phyloP scores from a whole-genome alignment of 2,113 vertebrate species.

The Scomber japonicus region DNA sequence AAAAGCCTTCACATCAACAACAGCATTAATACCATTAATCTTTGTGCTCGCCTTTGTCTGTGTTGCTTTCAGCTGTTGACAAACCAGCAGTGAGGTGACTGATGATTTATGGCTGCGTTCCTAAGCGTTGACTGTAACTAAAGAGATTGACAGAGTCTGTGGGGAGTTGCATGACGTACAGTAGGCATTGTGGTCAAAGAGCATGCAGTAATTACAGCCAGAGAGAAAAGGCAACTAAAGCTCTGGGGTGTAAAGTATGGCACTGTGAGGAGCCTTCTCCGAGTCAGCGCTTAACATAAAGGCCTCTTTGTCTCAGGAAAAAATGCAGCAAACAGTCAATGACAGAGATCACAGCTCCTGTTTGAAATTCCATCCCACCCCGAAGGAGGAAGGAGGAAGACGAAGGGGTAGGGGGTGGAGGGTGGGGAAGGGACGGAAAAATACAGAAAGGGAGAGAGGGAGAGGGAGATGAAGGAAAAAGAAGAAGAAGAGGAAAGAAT shows the following conservation, averaged over 20 bases:
- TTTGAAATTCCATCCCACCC: constrained; percentile 48
- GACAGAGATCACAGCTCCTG: constrained; percentile 44
- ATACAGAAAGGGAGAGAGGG: not conserved
- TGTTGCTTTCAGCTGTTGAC: not conserved
- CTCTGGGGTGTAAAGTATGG: constrained; percentile 7
- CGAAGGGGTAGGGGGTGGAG: not conserved
- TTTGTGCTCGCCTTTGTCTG: not conserved
- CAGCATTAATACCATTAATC: not conserved
- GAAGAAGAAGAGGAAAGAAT: not conserved
- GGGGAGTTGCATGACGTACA: constrained; percentile 18
- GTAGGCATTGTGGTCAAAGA: constrained; percentile 28
- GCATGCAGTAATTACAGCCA: constrained; percentile 43
- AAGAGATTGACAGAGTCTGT: constrained; percentile 33
- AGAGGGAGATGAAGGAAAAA: constrained; percentile 7
- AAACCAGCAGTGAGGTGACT: constrained; percentile 6
- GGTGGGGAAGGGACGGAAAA: not conserved
- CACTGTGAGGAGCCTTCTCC: constrained; percentile 16
- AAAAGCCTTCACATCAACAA: not conserved
- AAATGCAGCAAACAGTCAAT: constrained; percentile 20
- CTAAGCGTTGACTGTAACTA: constrained; percentile 24
- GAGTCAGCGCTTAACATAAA: constrained; percentile 9
- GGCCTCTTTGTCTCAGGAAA: constrained; percentile 23
- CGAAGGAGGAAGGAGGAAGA: not conserved
- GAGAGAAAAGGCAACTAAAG: constrained; percentile 30
- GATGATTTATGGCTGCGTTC: constrained; percentile 31